Percentiles rank a stretch among this genome's conserved stretches.
phyloP scores from a whole-genome alignment of 2,113 vertebrate species.

The Phodopus roborovskii region DNA sequence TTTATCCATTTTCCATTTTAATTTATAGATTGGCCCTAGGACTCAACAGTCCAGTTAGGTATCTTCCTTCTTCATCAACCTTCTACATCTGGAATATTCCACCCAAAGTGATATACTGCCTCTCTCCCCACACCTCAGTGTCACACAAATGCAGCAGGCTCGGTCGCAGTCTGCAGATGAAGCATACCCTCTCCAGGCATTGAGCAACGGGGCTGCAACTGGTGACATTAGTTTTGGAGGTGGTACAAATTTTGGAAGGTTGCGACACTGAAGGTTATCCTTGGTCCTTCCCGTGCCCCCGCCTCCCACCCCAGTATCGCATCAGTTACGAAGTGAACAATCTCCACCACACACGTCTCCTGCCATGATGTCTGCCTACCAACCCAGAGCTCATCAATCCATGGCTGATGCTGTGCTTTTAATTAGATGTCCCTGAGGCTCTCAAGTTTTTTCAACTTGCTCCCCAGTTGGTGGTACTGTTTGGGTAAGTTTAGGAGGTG shows the following conservation, averaged over 20 bases:
- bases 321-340: not conserved
- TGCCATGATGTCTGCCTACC: not conserved
- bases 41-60: not conserved
- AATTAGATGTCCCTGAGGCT: not conserved
- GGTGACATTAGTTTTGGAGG: not conserved
- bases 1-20: not conserved
- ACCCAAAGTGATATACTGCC: no score
- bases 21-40: not conserved
- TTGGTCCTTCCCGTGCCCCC: not conserved
- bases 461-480: not conserved
- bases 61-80: not conserved
- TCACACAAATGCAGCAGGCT: not conserved
- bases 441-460: not conserved
- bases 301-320: rapidly evolving
- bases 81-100: not conserved
- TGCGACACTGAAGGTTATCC: not conserved
- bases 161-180: not conserved
- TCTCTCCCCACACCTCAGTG: no score
- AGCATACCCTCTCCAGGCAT: not conserved
- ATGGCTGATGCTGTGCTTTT: not conserved
- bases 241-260: not conserved
- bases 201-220: not conserved
- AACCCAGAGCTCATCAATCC: not conserved
- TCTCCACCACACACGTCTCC: no score
- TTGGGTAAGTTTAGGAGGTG: not conserved